These are phyloP conservation scores for Amblyjoppa proteus DNA, from an alignment of 2,888 invertebrate genomes.

Conservation along the genomic window DNA sequence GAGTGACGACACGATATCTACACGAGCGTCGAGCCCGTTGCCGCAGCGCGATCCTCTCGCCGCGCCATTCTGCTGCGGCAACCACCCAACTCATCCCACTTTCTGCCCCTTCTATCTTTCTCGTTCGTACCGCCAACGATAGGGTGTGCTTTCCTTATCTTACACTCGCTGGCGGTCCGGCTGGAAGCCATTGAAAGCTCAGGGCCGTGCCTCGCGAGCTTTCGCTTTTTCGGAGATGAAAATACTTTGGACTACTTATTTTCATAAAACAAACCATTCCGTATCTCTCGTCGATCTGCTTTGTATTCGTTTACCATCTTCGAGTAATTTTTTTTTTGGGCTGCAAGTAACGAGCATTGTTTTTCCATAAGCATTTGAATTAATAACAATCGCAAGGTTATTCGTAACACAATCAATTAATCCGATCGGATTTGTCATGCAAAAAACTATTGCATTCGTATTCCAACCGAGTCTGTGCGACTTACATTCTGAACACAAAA, in stretches of 20 bases:
- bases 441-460: background rate
- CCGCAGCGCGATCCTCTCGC: constrained; percentile 7
- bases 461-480: background rate
- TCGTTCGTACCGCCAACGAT: background rate
- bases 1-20: constrained; percentile 5
- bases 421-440: background rate
- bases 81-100: background rate
- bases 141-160: constrained; percentile 2
- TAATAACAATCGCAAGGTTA: background rate
- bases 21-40: background rate
- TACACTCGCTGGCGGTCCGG: background rate
- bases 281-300: background rate
- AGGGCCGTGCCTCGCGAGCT: constrained; percentile 17
- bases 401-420: background rate
- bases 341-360: background rate
- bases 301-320: background rate
- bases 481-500: background rate
- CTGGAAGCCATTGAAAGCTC: constrained; percentile 21
- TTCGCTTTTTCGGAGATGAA: background rate
- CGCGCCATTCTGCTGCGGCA: constrained; percentile 5
- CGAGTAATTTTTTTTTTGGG: background rate
- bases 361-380: background rate
- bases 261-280: background rate
- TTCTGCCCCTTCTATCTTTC: background rate
- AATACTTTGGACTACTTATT: background rate